A percentile compares a stretch with the other conserved stretches of the same genome.
These are phyloP conservation scores for Drosophila lutescens DNA, from an alignment of 2,888 invertebrate genomes.

Conservation along the genomic window DNA sequence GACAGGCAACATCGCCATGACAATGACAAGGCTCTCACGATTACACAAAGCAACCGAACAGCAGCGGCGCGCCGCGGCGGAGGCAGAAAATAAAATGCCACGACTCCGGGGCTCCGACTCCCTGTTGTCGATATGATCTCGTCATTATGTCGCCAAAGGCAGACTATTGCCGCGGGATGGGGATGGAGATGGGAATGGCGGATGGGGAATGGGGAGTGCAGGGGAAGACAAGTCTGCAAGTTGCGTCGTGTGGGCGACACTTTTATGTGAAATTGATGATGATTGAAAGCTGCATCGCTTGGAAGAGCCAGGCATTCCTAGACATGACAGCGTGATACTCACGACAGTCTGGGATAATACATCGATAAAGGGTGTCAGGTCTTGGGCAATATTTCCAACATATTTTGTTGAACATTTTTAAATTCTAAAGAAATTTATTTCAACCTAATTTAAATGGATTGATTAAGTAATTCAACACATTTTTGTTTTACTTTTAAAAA, in stretches of 20 bases:
- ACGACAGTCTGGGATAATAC: slow-evolving; percentile 12
- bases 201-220: neutral
- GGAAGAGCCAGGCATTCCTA: slow-evolving; percentile 19
- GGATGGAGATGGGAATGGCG: neutral
- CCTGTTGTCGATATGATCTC: slow-evolving; percentile 73
- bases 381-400: neutral
- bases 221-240: slow-evolving; percentile 49
- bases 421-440: too few species aligned
- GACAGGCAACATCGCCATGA: slow-evolving; percentile 37
- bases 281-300: slow-evolving; percentile 78
- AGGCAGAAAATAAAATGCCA: slow-evolving; percentile 58
- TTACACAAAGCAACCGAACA: slow-evolving; percentile 31
- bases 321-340: slow-evolving; percentile 30
- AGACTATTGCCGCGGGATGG: slow-evolving; percentile 16
- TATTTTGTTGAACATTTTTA: neutral
- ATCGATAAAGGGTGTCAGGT: neutral
- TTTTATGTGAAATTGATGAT: slow-evolving; percentile 84
- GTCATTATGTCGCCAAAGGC: slow-evolving; percentile 59
- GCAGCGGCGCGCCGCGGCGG: neutral
- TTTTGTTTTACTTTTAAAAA: too few species aligned
- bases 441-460: too few species aligned
- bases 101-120: slow-evolving; percentile 29
- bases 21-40: slow-evolving; percentile 48
- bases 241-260: slow-evolving; percentile 78
- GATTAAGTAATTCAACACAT: too few species aligned